These are phyloP conservation scores for Bombus vancouverensis DNA, from an alignment of 1,140 invertebrate species.

Conservation along the genomic window DNA sequence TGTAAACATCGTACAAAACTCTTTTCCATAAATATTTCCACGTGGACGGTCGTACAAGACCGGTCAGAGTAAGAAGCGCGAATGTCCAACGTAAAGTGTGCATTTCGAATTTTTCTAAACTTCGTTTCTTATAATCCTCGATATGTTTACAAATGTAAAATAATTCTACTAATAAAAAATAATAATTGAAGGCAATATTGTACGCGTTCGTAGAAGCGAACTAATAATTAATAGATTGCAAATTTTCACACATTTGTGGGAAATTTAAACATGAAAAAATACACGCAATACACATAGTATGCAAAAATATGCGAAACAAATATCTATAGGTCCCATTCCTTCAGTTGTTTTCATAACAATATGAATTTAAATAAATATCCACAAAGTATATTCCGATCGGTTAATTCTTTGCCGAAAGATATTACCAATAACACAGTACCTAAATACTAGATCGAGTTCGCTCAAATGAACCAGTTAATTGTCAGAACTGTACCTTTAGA, in stretches of 20 bases:
- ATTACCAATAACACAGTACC: neutral
- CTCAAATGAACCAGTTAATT: neutral
- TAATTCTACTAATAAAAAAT: neutral
- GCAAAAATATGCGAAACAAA: too few species aligned
- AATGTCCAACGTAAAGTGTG: conserved; percentile 25
- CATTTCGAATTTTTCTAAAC: conserved; percentile 1
- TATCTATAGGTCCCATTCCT: too few species aligned
- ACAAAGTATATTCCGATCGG: neutral
- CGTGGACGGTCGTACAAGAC: conserved; percentile 26
- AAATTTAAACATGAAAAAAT: neutral
- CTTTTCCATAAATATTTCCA: conserved; percentile 23
- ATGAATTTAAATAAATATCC: neutral
- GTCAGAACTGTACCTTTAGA: neutral
- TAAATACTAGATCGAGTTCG: neutral
- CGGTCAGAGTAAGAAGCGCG: conserved; percentile 18
- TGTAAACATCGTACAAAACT: conserved; percentile 24
- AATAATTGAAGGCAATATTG: neutral
- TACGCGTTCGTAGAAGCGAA: neutral
- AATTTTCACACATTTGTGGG: neutral
- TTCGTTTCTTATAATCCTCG: neutral
- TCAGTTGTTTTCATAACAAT: neutral
- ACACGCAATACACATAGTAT: too few species aligned
- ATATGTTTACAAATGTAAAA: neutral
- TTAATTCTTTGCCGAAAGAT: neutral
- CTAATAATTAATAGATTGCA: too few species aligned